Percentiles rank a stretch among this genome's conserved stretches.
Conservation (phyloP, 2,797 vertebrate genomes). For the Muraenolepis orangiensis region DNA sequence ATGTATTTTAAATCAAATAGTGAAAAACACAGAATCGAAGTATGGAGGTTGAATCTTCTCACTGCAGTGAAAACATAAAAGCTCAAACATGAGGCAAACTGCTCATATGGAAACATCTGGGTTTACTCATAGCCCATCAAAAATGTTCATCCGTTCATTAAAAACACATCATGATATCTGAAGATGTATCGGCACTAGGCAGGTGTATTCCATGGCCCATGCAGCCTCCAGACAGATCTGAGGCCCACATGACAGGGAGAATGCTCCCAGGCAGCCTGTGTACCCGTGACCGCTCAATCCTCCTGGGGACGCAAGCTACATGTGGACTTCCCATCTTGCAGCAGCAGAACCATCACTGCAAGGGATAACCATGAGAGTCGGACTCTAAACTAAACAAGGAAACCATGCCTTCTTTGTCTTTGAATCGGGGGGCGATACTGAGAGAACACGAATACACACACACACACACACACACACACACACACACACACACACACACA, state of each 20-base stretch:
- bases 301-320: slow-evolving; percentile 57
- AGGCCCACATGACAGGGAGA: background rate
- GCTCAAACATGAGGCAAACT: slow-evolving; percentile 3
- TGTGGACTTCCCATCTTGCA: slow-evolving; percentile 58
- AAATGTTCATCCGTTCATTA: slow-evolving; percentile 9
- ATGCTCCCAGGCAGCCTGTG: background rate
- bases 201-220: background rate
- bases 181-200: background rate
- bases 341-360: slow-evolving; percentile 60
- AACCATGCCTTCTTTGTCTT: background rate
- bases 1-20: background rate
- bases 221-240: background rate
- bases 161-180: no score
- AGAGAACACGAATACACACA: background rate
- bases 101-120: slow-evolving; percentile 31
- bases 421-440: background rate
- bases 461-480: background rate
- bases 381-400: background rate
- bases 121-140: slow-evolving; percentile 33
- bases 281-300: slow-evolving; percentile 51
- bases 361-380: slow-evolving; percentile 27
- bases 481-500: background rate
- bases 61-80: background rate
- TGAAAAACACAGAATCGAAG: background rate
- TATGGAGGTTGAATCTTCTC: background rate